Evolutionary conservation across 2,888 invertebrate species (phyloP).

Genomic region (Perizoma flavofasciatum): DNA sequence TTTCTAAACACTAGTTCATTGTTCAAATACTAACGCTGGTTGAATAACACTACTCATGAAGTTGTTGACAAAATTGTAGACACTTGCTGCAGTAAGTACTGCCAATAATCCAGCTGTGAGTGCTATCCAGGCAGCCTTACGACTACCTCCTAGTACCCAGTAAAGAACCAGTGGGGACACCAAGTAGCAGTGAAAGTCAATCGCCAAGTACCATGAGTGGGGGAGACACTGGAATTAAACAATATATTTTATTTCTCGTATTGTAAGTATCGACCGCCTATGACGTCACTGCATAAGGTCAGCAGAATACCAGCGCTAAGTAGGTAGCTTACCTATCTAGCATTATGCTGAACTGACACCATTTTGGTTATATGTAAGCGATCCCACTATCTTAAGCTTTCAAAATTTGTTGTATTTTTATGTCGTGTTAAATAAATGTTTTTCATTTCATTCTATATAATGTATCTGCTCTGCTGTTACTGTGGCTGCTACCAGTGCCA

Average conservation of each 20-base stretch:
- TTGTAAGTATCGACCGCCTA: too few species aligned
- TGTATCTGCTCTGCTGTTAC: too few species aligned
- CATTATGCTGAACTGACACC: too few species aligned
- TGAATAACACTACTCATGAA: conserved; percentile 30
- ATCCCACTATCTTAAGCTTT: too few species aligned
- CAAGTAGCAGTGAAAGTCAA: conserved; percentile 54
- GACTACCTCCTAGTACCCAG: conserved; percentile 50
- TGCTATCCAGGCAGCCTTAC: conserved; percentile 48
- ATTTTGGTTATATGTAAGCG: too few species aligned
- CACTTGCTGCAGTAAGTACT: conserved; percentile 31
- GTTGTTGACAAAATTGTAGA: conserved; percentile 38
- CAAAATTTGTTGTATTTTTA: background rate
- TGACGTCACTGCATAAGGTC: too few species aligned
- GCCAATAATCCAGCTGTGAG: conserved; percentile 35
- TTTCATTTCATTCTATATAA: too few species aligned
- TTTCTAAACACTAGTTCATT: background rate
- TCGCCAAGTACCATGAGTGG: conserved; percentile 57
- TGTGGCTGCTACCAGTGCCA: too few species aligned
- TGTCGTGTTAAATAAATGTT: too few species aligned
- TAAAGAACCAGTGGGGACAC: conserved; percentile 56
- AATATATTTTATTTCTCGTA: background rate
- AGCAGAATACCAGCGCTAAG: too few species aligned
- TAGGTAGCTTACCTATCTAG: too few species aligned
- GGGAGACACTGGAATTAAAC: conserved; percentile 50
- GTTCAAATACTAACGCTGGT: conserved; percentile 30